These are phyloP conservation scores for Syrrhaptes paradoxus DNA, from an alignment of 2,113 vertebrate genomes.

Conservation along the genomic window DNA sequence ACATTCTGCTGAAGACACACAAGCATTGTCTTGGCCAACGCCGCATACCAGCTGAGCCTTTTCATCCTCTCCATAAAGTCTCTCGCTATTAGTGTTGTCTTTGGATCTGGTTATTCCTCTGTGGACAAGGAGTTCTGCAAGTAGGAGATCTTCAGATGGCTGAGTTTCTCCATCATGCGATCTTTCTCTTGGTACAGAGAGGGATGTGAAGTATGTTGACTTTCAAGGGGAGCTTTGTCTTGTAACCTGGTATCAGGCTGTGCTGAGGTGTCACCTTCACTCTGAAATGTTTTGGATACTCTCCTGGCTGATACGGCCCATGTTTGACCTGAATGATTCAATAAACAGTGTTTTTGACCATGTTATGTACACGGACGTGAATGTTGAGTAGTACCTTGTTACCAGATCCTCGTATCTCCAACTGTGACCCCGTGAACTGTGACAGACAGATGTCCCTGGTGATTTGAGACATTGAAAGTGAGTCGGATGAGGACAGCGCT, in stretches of 20 bases:
- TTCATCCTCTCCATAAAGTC: background rate
- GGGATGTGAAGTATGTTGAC: background rate
- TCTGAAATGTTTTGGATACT: background rate
- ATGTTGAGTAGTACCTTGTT: background rate
- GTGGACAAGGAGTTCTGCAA: background rate
- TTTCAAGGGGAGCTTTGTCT: background rate
- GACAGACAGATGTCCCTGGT: background rate
- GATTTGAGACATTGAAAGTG: background rate
- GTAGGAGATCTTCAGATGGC: background rate
- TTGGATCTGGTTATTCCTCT: background rate
- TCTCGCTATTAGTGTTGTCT: background rate
- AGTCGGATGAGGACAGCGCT: background rate
- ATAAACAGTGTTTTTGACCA: background rate
- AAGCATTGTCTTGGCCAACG: background rate
- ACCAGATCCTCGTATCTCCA: background rate
- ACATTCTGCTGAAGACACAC: background rate
- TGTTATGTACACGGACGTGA: background rate
- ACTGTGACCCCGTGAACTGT: background rate
- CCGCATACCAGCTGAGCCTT: background rate
- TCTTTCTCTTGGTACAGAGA: fast-evolving
- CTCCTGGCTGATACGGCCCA: background rate
- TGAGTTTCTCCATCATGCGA: background rate
- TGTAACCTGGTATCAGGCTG: background rate
- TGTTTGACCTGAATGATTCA: background rate
- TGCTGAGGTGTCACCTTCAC: background rate